A percentile compares a stretch with the other conserved stretches of the same genome.
Evolutionary conservation across 2,797 vertebrate species (phyloP).

Genomic region (Gambelia wislizenii): DNA sequence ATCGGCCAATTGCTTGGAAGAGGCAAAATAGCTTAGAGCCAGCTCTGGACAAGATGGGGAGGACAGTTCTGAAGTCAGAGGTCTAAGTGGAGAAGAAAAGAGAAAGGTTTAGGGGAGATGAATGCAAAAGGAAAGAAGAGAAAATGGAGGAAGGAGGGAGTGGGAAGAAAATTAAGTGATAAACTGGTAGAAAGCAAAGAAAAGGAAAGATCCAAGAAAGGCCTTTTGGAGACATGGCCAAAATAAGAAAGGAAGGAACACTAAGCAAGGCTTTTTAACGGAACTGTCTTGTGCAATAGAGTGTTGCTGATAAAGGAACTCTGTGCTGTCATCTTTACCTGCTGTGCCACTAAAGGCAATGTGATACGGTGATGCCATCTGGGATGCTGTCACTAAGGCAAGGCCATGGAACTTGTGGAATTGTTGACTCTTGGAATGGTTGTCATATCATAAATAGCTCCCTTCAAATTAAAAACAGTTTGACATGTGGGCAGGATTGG

Average conservation of each 20-base stretch:
- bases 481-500: too few relatives aligned
- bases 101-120: too few relatives aligned
- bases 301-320: neutral
- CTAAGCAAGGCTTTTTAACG: neutral
- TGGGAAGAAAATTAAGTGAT: neutral
- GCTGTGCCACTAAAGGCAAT: neutral
- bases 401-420: too few relatives aligned
- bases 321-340: neutral
- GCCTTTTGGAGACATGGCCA: neutral
- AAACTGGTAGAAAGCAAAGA: neutral
- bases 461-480: too few relatives aligned
- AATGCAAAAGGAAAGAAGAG: too few relatives aligned
- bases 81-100: neutral
- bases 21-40: neutral
- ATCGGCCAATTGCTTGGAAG: neutral
- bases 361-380: too few relatives aligned
- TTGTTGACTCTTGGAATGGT: too few relatives aligned
- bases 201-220: neutral
- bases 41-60: neutral
- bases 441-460: too few relatives aligned
- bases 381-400: neutral
- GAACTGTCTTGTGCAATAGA: neutral
- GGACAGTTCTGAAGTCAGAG: neutral
- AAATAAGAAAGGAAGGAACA: neutral
- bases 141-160: neutral